Evolutionary conservation across 2,888 invertebrate species (phyloP).

Genomic region (Agrotis puta): DNA sequence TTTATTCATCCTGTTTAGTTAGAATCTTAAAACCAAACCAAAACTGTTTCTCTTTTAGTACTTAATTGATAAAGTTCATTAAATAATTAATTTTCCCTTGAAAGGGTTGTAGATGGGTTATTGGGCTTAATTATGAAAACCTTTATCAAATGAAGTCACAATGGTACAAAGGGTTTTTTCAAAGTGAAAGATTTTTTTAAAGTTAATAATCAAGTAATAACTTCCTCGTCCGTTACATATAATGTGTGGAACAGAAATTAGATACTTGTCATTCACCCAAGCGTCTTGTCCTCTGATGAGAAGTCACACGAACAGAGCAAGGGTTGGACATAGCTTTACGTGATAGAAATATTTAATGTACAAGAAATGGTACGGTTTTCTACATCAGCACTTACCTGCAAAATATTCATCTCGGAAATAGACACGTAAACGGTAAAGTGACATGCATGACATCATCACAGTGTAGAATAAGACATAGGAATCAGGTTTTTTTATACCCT

Average conservation of each 20-base stretch:
- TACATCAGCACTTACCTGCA: constrained; percentile 68
- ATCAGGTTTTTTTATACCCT: too few species aligned
- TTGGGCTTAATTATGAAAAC: too few species aligned
- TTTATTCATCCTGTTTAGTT: too few species aligned
- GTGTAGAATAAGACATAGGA: neutral
- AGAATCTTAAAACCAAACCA: too few species aligned
- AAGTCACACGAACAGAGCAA: constrained; percentile 20
- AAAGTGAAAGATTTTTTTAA: too few species aligned
- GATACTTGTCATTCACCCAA: constrained; percentile 16
- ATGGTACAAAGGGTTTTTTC: too few species aligned
- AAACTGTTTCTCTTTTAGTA: too few species aligned
- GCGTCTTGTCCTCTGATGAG: constrained; percentile 13
- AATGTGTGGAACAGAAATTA: constrained; percentile 2
- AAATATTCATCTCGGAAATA: constrained; percentile 78
- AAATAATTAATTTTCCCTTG: too few species aligned
- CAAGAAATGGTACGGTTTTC: constrained; percentile 63
- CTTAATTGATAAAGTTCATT: too few species aligned
- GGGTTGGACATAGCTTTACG: constrained; percentile 75
- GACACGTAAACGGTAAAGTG: constrained; percentile 67
- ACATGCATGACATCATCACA: neutral
- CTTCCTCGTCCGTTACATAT: too few species aligned
- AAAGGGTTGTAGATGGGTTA: too few species aligned
- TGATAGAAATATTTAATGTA: constrained; percentile 73
- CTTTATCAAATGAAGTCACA: too few species aligned
- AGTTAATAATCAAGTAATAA: neutral